Percentiles rank a stretch among this genome's conserved stretches.
Conservation (phyloP, 2,888 invertebrate species). For the Diachrysia chrysitis region DNA sequence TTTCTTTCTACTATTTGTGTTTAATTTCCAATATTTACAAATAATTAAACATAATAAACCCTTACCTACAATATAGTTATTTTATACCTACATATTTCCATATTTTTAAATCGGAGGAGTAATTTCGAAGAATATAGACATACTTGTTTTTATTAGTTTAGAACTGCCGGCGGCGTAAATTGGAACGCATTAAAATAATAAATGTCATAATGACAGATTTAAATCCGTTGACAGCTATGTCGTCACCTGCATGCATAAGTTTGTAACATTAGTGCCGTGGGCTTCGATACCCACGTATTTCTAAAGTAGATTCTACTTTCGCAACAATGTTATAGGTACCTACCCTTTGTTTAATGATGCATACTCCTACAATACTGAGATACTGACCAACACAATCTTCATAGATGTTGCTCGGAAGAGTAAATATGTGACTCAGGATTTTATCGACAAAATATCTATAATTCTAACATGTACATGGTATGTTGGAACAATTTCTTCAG, state of each 20-base stretch:
- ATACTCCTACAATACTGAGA: background rate
- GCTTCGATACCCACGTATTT: slow-evolving; percentile 10
- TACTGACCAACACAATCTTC: background rate
- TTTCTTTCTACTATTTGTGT: too few species aligned
- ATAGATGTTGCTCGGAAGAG: background rate
- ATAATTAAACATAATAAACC: too few species aligned
- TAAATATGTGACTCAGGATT: too few species aligned
- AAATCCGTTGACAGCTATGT: background rate
- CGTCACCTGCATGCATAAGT: background rate
- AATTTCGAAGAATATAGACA: too few species aligned
- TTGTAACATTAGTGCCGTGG: slow-evolving; percentile 6
- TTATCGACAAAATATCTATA: slow-evolving; percentile 24
- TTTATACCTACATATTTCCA: too few species aligned
- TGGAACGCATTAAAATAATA: background rate
- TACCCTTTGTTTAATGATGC: slow-evolving; percentile 2
- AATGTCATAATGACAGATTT: slow-evolving; percentile 8
- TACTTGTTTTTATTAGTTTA: too few species aligned
- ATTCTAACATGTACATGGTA: slow-evolving; percentile 44
- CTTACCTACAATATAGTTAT: too few species aligned
- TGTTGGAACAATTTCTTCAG: slow-evolving; percentile 47
- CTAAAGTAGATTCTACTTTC: background rate
- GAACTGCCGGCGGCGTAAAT: background rate
- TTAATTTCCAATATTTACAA: too few species aligned
- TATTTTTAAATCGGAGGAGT: too few species aligned
- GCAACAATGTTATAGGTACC: background rate